Conservation (phyloP, 1,140 invertebrate species). For the Carcinoscorpius rotundicauda region DNA sequence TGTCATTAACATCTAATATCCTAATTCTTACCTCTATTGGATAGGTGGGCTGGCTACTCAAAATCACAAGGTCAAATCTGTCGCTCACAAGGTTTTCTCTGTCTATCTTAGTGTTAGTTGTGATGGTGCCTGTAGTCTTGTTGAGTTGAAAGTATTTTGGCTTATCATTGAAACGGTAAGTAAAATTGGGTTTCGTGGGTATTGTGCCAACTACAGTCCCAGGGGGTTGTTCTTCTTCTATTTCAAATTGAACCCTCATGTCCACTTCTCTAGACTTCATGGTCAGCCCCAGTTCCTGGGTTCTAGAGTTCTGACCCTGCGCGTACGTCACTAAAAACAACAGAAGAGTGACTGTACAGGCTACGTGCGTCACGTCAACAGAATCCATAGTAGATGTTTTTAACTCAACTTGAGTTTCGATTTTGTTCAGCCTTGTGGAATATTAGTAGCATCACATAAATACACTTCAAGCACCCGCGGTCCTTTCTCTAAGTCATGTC, state of each 20-base stretch:
- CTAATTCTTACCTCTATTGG: conserved; percentile 79
- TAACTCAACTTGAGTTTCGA: no score
- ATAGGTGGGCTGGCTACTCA: conserved; percentile 84
- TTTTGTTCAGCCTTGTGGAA: no score
- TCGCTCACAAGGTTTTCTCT: conserved; percentile 59
- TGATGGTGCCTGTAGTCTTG: conserved; percentile 63
- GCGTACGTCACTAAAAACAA: conserved; percentile 7
- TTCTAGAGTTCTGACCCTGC: conserved; percentile 7
- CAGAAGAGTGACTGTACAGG: no score
- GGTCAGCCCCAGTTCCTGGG: conserved; percentile 2
- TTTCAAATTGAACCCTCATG: conserved; percentile 43
- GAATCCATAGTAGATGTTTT: no score
- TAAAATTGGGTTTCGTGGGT: conserved; percentile 72
- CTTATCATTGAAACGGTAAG: conserved; percentile 67
- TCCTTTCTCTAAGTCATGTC: no score
- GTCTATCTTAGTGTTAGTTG: conserved; percentile 64
- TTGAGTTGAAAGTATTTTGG: conserved; percentile 70
- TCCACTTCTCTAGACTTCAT: conserved; percentile 15
- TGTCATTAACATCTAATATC: conserved; percentile 78
- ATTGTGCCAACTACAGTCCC: conserved; percentile 71
- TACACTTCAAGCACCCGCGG: no score
- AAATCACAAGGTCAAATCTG: conserved; percentile 72
- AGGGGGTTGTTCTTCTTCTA: conserved; percentile 64
- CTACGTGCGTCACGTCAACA: no score
- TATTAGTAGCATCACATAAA: no score